Base-by-base conservation (phyloP, 1,140 invertebrate genomes). In the Cydia amplana region DNA sequence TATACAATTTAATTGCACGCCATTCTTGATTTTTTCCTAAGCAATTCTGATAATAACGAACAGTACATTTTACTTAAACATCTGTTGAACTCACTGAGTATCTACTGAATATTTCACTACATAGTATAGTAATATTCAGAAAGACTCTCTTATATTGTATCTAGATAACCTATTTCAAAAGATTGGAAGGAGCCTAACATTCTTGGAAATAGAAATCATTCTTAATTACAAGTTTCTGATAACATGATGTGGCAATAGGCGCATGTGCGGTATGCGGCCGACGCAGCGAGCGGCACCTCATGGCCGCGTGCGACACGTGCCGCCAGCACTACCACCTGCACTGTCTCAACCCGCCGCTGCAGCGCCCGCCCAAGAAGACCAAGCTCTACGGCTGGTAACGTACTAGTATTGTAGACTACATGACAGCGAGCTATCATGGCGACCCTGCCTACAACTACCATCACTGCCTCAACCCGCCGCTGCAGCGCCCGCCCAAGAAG, bases 221-320 rank as follows among this genome's bases (percentile, higher is more conserved):
- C 32, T 9, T 7, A 9, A 36, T 36, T 32, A 32, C 32, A 32
- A 43, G 40, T 43, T 23, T 16, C 23, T 28, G 3, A 14, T 64
- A 28, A 12, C 28, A 64, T 18, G 12, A 55, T 64, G 64, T 83
- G 81, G 82, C 82, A 51, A 85, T 85, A 49, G 85, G 94, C 86
- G 95, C 96, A 85, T 98, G 98, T 93, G 97, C 96, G 23, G 96
- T 97, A 75, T 99, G 98, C 93, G 94, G 95, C 74, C 94, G 95
- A 78, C 95, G 95, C 75, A 95, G 95, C 51, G 97, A 98, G 92
- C 97, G 97, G 81, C 97, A 98, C 93, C 92, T 98, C 73, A 94
- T 99, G 79, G 96, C 98, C 0, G 97, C 97, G 85, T 99, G 99
- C 93, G 98, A 99, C 89, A 98, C 97, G 0, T 99, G 99, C 88